Percentiles rank a stretch among this genome's conserved stretches.
Evolutionary conservation across 2,113 vertebrate genomes (phyloP).

Genomic region (Furnarius figulus): DNA sequence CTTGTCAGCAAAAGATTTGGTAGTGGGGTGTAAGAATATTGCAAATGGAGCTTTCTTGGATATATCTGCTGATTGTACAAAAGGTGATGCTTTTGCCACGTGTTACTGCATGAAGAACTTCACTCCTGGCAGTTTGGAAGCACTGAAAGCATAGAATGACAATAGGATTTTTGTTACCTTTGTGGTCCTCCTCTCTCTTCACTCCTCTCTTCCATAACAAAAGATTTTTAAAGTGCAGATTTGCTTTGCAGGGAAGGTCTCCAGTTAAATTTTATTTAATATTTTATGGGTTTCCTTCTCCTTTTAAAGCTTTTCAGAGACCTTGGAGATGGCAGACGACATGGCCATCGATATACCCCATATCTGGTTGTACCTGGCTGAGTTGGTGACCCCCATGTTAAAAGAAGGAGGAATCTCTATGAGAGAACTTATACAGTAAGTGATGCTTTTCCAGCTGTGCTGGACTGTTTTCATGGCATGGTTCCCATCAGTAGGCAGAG

Average conservation of each 20-base stretch:
- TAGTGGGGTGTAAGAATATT: not conserved
- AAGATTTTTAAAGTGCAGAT: not conserved
- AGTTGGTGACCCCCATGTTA: slow-evolving; percentile 90
- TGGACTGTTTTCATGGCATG: fast-evolving
- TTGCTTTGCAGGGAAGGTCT: not conserved
- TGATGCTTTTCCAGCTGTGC: not conserved
- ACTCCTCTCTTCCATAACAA: not conserved
- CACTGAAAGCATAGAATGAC: not conserved
- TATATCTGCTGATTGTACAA: not conserved
- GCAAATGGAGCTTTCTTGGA: not conserved
- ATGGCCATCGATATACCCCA: slow-evolving; percentile 99
- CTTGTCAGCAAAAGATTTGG: not conserved
- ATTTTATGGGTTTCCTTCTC: not conserved
- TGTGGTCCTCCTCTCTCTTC: not conserved
- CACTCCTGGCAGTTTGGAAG: not conserved
- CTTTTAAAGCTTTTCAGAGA: slow-evolving; percentile 86
- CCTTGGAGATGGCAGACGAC: slow-evolving; percentile 92
- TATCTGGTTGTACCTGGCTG: slow-evolving; percentile 97
- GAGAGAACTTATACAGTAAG: slow-evolving; percentile 93
- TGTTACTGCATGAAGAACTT: not conserved
- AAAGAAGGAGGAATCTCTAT: slow-evolving; percentile 94
- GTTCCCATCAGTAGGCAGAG: not conserved
- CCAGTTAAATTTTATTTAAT: not conserved
- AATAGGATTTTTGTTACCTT: not conserved
- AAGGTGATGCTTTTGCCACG: not conserved